Evolutionary conservation across 1,140 invertebrate species (phyloP).

Genomic region (Catajapyx aquilonaris): DNA sequence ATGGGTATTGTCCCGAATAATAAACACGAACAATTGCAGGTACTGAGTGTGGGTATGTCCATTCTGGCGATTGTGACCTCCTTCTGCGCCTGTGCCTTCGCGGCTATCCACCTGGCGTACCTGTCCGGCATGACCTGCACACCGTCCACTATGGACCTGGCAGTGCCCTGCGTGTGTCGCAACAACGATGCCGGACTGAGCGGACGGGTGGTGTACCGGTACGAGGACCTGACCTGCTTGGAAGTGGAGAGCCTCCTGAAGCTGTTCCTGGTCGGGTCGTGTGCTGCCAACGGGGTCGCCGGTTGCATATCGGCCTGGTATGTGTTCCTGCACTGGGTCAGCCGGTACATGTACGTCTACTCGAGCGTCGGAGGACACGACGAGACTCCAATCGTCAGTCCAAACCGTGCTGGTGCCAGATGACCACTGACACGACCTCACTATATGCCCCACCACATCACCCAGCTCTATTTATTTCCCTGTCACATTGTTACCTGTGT

Average conservation of each 20-base stretch:
- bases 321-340: conserved; percentile 26
- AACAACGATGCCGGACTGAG: conserved; percentile 9
- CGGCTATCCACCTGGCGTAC: conserved; percentile 23
- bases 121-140: conserved; percentile 22
- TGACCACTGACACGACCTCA: too few relatives aligned
- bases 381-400: too few relatives aligned
- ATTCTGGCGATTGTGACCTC: conserved; percentile 21
- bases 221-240: conserved; percentile 25
- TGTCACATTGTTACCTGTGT: too few relatives aligned
- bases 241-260: conserved; percentile 23
- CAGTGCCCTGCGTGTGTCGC: conserved; percentile 20
- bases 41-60: conserved; percentile 21
- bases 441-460: too few relatives aligned
- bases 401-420: too few relatives aligned
- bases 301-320: conserved; percentile 23
- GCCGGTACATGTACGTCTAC: conserved; percentile 21
- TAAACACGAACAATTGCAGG: too few relatives aligned
- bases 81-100: conserved; percentile 22
- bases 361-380: too few relatives aligned
- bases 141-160: conserved; percentile 17
- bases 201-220: conserved; percentile 15
- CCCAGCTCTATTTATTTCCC: too few relatives aligned
- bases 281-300: conserved; percentile 22
- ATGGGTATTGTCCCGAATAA: too few relatives aligned
- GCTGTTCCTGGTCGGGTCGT: conserved; percentile 23